Base-by-base conservation (phyloP, 53 echinoderm and acorn worm genomes). In the Holothuria scabra region DNA sequence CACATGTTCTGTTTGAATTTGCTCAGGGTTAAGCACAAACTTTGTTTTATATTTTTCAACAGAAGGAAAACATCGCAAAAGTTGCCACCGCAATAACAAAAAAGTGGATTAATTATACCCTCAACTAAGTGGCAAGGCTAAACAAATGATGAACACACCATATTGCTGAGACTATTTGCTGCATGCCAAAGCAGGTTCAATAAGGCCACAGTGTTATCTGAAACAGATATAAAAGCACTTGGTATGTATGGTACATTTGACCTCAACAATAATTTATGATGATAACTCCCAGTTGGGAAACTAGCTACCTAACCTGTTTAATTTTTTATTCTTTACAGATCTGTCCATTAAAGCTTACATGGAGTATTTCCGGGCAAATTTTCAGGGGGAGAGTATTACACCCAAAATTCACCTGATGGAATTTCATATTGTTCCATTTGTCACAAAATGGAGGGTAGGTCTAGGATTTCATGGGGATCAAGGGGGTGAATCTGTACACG, bases 401-500 rank as follows among this genome's bases (percentile, higher is more conserved):
- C 68, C 60, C 1, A 90, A 86, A 32, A 83, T 90, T 60, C 90
- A 83, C 59, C 16, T 86, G 22, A 46, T 83, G 5, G 86, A 90
- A 83, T 28, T 52, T 8, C 86, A 90, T 62, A 75, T 63, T 1
- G 28, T 87, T 9, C 83, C 83, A 19, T 72, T 67, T 48, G 76
- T 90, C 2, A 25, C 33, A 52, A 24, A n/a, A 31, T 87, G 83
- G 67, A 46, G 65, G 20, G 72, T 90, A 28, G 90, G 90, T 10
- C 68, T 90, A 2, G 76, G 80, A 0, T 85, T 89, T 21, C 87
- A 76, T 22, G 83, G 87, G 7, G 84, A 90, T 52, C 84, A 79
- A 14, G 90, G 90, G 26, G 86, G 83, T 0, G 87, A 90, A 62
- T 83, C 76, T 1, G 46, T 83, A 59, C 90, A 90, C 33, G 85